Evolutionary conservation across 2,888 invertebrate genomes (phyloP), one percentile per base, ranked within the genome.

Genomic region (Acheta domesticus): DNA sequence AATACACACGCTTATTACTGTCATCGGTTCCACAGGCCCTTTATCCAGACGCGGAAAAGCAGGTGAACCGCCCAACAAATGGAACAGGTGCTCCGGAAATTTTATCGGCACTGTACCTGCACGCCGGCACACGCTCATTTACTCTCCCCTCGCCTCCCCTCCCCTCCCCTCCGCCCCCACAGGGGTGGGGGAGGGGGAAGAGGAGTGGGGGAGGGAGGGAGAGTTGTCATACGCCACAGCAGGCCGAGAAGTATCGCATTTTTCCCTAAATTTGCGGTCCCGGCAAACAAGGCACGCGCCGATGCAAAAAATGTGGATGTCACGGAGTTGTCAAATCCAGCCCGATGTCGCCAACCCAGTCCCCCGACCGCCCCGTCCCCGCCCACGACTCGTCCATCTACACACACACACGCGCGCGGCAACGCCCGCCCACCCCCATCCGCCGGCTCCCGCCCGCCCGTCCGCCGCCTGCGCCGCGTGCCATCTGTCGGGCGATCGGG

Each of bases 191-290:
- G 8, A 12, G 62, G 62, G 62, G n/a, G 8, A 4, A 0, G 62
- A 1, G 62, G 14, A 12, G 14, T 1, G n/a, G 8, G 62, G n/a
- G 16, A n/a, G 62, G 16, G 19, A 50, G 62, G 16, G 62, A 62
- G 62, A n/a, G n/a, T 62, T 62, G 62, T 62, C 62, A 62, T 62
- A n/a, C 62, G 62, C 62, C 62, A 62, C 62, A 62, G 62, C 62
- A 3, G 16, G 62, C n/a, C 16, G 62, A 62, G 62, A 62, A 62
- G 62, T 62, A 62, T 62, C 62, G 62, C 62, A 62, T 62, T 62
- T 62, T 62, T 62, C n/a, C 62, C 62, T 62, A 62, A 62, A 62
- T 62, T 62, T 62, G 62, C 62, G 62, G 62, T 62, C 62, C 16
- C 62, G 36, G 62, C 62, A 62, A 62, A 62, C 62, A 62, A 62